These are phyloP conservation scores for Ceratitis capitata DNA, from an alignment of 1,140 invertebrate genomes.

Conservation along the genomic window DNA sequence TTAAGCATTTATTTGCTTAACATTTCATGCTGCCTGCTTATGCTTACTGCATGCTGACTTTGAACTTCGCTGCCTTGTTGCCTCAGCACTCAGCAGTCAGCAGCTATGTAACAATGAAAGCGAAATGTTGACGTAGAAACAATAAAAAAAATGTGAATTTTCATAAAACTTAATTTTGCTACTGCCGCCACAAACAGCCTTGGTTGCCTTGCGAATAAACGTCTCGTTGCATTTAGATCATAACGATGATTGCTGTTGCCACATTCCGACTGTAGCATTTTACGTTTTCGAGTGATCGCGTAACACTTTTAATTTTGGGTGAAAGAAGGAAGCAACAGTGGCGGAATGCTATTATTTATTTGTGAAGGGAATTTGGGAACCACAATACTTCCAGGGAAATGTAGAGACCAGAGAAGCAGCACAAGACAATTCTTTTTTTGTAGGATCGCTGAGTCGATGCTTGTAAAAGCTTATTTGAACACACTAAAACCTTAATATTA, in stretches of 20 bases:
- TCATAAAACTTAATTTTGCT: background rate
- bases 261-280: slow-evolving; percentile 36
- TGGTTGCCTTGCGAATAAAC: background rate
- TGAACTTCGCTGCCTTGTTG: background rate
- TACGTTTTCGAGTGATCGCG: slow-evolving; percentile 29
- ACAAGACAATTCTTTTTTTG: too few species aligned
- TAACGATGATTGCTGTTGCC: background rate
- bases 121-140: background rate
- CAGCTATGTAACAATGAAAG: background rate
- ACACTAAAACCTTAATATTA: too few species aligned
- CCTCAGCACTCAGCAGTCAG: background rate
- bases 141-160: background rate
- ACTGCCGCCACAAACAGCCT: too few species aligned
- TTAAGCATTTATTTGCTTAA: background rate
- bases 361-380: too few species aligned
- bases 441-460: too few species aligned
- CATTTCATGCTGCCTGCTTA: too few species aligned
- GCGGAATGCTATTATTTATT: background rate
- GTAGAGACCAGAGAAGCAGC: too few species aligned
- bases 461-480: too few species aligned
- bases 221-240: slow-evolving; percentile 14
- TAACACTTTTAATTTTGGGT: slow-evolving; percentile 38
- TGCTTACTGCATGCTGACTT: background rate
- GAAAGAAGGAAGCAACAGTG: slow-evolving; percentile 28
- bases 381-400: too few species aligned